Evolutionary conservation across 2,113 vertebrate species (phyloP).

Genomic region (Pipa parva): DNA sequence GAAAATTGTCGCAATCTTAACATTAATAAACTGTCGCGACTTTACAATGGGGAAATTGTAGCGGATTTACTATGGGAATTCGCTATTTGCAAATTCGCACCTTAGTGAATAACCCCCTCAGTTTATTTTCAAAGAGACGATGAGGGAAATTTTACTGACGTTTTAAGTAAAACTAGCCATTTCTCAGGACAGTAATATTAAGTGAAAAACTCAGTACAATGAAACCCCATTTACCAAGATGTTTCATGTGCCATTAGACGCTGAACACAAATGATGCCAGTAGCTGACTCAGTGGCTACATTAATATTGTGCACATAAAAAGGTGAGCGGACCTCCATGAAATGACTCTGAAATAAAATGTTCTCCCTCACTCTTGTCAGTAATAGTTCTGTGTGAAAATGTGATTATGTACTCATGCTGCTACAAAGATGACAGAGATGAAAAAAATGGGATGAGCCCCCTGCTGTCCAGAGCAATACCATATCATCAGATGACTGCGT

Average conservation of each 20-base stretch:
- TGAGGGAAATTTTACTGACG: too few species aligned
- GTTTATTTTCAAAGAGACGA: too few species aligned
- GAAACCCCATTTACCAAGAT: neutral
- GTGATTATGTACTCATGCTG: conserved; percentile 19
- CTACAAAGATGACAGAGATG: neutral
- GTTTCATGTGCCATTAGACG: neutral
- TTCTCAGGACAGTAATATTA: too few species aligned
- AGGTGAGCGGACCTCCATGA: neutral
- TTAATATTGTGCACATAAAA: neutral
- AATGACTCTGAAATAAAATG: conserved; percentile 2
- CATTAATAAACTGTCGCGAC: too few species aligned
- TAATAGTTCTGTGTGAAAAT: conserved; percentile 22
- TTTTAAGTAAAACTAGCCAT: too few species aligned
- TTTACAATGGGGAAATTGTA: too few species aligned
- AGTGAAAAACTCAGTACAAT: neutral
- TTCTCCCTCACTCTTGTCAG: neutral
- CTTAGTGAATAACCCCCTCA: too few species aligned
- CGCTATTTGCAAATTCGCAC: too few species aligned
- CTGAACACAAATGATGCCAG: neutral
- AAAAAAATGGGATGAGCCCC: neutral
- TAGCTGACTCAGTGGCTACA: neutral
- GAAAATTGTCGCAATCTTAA: too few species aligned
- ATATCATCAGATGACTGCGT: neutral
- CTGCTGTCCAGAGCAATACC: neutral
- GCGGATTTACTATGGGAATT: too few species aligned